Evolutionary conservation across 2,113 vertebrate genomes (phyloP), one percentile per base, ranked within the genome.

Genomic region (Ictalurus furcatus): DNA sequence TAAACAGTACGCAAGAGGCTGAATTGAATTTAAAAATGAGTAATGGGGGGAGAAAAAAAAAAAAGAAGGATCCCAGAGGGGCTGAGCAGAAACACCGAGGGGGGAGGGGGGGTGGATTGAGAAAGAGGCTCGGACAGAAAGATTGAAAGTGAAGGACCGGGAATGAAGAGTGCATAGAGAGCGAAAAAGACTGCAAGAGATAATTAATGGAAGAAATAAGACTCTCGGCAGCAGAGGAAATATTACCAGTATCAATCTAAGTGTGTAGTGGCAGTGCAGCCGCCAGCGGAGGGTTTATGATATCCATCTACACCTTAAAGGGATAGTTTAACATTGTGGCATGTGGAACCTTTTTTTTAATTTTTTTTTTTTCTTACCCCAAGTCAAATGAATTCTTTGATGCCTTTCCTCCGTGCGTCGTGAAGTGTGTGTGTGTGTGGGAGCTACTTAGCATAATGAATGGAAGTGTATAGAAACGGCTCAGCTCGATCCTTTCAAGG

Each of bases 231-330:
- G 61, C 61, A 16, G 48, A 61, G 88, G 79, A 90, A 88, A 88
- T 87, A 87, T 90, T 88, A 86, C 76, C 71, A 5, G 79, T 83
- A 88, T 90, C 88, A 90, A 85, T 91, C 90, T 88, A 58, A 13
- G 89, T 44, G 85, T 76, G 88, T 54, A 6, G 63, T 56, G 54
- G 85, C 88, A 79, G 48, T 44, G 67, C 44, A 76, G 88, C 78
- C 81, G 6, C 73, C 83, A 76, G 90, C 67, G 4, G 63, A 78
- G 79, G 90, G 71, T 89, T 89, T 86, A 88, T 84, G 78, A 86
- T 79, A 76, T 88, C 65, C 83, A 88, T 86, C 90, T 85, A 37
- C 61, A 56, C 58, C 80, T 76, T 89, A 86, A 65, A 88, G 87
- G 44, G 59, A 78, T 67, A 67, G 58, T 89, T 89, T 37, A 85